Evolutionary conservation across 2,888 invertebrate genomes (phyloP).

Genomic region (Ptychoptera albimana): DNA sequence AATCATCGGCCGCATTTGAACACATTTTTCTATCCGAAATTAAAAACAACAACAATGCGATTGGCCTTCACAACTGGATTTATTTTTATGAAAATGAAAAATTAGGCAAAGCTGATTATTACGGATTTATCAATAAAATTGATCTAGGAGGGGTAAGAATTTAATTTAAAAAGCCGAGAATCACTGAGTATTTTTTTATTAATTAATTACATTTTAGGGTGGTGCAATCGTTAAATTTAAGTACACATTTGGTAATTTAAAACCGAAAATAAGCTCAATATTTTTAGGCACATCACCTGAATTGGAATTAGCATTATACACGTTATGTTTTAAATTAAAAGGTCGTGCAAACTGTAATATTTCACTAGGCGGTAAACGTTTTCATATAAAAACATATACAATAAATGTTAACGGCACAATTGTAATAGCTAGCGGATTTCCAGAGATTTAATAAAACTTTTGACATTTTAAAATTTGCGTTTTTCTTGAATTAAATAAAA

Average conservation of each 20-base stretch:
- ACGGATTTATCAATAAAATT: slow-evolving; percentile 58
- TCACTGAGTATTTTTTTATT: slow-evolving; percentile 4
- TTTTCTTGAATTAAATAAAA: no score
- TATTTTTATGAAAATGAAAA: slow-evolving; percentile 65
- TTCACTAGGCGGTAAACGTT: slow-evolving; percentile 49
- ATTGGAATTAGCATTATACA: slow-evolving; percentile 78
- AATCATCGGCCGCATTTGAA: slow-evolving; percentile 76
- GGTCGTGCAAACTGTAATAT: slow-evolving; percentile 60
- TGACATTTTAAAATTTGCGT: no score
- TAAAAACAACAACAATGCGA: slow-evolving; percentile 52
- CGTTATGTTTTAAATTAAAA: slow-evolving; percentile 67
- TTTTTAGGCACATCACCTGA: slow-evolving; percentile 83
- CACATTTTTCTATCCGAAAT: slow-evolving; percentile 83
- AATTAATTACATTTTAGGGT: slow-evolving; percentile 41
- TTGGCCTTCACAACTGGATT: slow-evolving; percentile 84
- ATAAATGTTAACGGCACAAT: slow-evolving; percentile 61
- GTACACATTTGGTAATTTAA: slow-evolving; percentile 49
- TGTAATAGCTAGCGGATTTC: slow-evolving; percentile 66
- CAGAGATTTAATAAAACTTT: slow-evolving; percentile 43
- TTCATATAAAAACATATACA: slow-evolving; percentile 57
- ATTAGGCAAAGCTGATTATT: slow-evolving; percentile 53
- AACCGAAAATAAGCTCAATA: slow-evolving; percentile 62
- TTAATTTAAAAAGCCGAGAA: background rate
- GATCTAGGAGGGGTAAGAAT: slow-evolving; percentile 53
- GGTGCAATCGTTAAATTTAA: slow-evolving; percentile 57